Evolutionary conservation across 1,140 invertebrate species (phyloP).

Genomic region (Eriosoma lanigerum): DNA sequence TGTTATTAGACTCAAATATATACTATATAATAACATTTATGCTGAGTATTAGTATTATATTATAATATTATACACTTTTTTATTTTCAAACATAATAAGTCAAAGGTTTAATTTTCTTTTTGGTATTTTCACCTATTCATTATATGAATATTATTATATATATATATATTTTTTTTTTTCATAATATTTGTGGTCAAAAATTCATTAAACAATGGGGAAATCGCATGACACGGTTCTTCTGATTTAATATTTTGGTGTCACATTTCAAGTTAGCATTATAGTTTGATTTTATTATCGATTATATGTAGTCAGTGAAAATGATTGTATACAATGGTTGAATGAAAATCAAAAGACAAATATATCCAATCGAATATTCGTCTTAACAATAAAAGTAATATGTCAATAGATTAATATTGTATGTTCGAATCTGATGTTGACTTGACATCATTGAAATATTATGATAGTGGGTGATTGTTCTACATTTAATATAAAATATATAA

Average conservation of each 20-base stretch:
- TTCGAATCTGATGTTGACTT: neutral
- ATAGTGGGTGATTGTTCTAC: constrained; percentile 6
- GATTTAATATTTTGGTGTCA: constrained; percentile 13
- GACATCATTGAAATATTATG: neutral
- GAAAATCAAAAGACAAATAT: neutral
- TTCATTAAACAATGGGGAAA: constrained; percentile 49
- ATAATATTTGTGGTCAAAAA: constrained; percentile 32
- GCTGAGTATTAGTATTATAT: too few relatives aligned
- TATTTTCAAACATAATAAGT: too few relatives aligned
- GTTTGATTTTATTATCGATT: constrained; percentile 17
- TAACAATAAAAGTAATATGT: neutral
- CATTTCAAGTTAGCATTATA: neutral
- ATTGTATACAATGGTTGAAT: neutral
- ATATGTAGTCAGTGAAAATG: constrained; percentile 15
- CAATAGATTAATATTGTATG: neutral
- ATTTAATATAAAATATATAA: neutral
- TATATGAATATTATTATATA: too few relatives aligned
- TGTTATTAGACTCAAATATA: too few relatives aligned
- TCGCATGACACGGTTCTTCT: constrained; percentile 35
- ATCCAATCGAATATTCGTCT: neutral
- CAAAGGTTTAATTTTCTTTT: too few relatives aligned
- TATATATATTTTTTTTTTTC: too few relatives aligned
- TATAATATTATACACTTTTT: too few relatives aligned
- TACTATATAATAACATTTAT: too few relatives aligned
- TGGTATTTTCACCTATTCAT: too few relatives aligned